A percentile compares a stretch with the other conserved stretches of the same genome.
Conservation (phyloP, 2,888 invertebrate genomes). For the Chloromyia formosa region DNA sequence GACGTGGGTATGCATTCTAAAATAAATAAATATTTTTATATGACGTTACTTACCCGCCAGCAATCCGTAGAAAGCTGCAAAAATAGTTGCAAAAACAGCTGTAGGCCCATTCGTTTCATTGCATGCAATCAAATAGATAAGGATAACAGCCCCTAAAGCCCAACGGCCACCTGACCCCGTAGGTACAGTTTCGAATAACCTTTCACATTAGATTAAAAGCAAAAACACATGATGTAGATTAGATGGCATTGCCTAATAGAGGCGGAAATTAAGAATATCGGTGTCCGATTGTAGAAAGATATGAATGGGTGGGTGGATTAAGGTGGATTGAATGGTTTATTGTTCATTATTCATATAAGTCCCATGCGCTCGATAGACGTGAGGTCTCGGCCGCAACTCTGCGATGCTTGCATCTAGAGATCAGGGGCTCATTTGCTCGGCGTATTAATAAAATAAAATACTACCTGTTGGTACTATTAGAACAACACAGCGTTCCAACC, state of each 20-base stretch:
- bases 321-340: too few relatives aligned
- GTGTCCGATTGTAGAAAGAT: neutral
- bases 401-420: too few relatives aligned
- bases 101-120: constrained; percentile 62
- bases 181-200: constrained; percentile 59
- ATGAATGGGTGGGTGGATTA: neutral
- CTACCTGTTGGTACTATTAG: too few relatives aligned
- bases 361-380: too few relatives aligned
- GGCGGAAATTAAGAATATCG: too few relatives aligned
- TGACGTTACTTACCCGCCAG: constrained; percentile 58
- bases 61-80: constrained; percentile 60
- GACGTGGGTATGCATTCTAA: too few relatives aligned
- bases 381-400: too few relatives aligned
- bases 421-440: too few relatives aligned
- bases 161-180: constrained; percentile 62
- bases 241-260: neutral
- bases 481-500: too few relatives aligned
- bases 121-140: constrained; percentile 60
- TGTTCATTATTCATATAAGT: too few relatives aligned
- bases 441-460: too few relatives aligned
- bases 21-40: neutral
- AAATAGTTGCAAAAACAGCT: constrained; percentile 58
- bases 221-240: neutral
- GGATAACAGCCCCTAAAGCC: constrained; percentile 61
- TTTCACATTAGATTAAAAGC: constrained; percentile 43